phyloP scores from a whole-genome alignment of 2,797 vertebrate species.

The Notolepis coatsorum region DNA sequence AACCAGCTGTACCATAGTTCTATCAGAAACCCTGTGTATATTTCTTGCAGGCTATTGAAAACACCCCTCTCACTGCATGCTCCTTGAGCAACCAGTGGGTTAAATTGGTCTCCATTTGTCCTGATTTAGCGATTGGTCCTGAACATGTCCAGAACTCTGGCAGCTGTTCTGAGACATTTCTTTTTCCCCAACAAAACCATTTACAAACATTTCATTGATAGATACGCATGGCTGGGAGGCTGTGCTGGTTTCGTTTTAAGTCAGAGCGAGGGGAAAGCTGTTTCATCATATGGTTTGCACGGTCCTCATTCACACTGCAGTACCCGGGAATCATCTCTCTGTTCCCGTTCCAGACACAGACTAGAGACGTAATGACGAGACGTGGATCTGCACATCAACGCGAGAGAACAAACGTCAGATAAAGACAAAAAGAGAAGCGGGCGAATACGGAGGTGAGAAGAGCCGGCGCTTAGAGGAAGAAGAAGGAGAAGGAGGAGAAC shows the following conservation, averaged over 20 bases:
- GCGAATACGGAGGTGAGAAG: slow-evolving; percentile 12
- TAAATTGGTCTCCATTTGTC: slow-evolving; percentile 35
- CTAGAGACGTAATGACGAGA: slow-evolving; percentile 16
- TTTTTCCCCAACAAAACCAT: slow-evolving; percentile 44
- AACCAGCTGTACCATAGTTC: slow-evolving; percentile 34
- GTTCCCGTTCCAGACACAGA: slow-evolving; percentile 18
- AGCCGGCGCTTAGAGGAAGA: not conserved
- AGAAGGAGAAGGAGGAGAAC: not conserved
- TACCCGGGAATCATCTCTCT: slow-evolving; percentile 12
- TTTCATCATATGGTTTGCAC: slow-evolving; percentile 44
- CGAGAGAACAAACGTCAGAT: not conserved
- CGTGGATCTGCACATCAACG: slow-evolving; percentile 29
- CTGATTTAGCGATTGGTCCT: slow-evolving; percentile 25
- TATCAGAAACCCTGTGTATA: slow-evolving; percentile 23
- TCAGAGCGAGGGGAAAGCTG: slow-evolving; percentile 1
- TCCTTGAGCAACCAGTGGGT: slow-evolving; percentile 26
- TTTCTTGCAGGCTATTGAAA: slow-evolving; percentile 28
- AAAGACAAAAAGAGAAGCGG: slow-evolving; percentile 30
- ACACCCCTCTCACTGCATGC: slow-evolving; percentile 16
- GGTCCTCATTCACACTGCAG: not conserved
- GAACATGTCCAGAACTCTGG: slow-evolving; percentile 60
- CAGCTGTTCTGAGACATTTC: slow-evolving; percentile 54
- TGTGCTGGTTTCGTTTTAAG: slow-evolving; percentile 35
- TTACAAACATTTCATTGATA: slow-evolving; percentile 58
- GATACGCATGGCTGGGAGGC: slow-evolving; percentile 32